Evolutionary conservation across 2,113 vertebrate genomes (phyloP).

Genomic region (Ammodramus savannarum): DNA sequence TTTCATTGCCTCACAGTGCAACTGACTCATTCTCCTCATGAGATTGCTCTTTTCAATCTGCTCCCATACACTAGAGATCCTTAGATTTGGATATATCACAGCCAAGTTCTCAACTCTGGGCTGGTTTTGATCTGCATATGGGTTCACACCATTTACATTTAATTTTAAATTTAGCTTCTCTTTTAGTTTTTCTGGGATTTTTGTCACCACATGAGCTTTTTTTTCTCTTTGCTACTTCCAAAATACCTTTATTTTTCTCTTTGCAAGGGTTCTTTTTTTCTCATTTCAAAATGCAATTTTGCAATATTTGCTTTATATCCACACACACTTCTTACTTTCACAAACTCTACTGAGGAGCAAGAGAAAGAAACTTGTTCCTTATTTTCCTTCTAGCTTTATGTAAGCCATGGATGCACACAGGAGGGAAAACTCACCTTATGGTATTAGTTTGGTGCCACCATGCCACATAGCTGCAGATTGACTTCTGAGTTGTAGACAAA

Average conservation of each 20-base stretch:
- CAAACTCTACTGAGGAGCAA: not conserved
- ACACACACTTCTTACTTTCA: not conserved
- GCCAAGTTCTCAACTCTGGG: not conserved
- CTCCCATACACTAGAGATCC: not conserved
- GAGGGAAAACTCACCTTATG: not conserved
- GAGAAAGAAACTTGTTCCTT: not conserved
- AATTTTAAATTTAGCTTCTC: not conserved
- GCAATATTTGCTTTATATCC: not conserved
- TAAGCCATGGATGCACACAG: not conserved
- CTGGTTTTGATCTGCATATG: not conserved
- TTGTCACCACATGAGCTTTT: not conserved
- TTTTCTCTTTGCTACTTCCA: not conserved
- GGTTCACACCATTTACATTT: not conserved
- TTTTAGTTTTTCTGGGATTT: not conserved
- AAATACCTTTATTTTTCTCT: not conserved
- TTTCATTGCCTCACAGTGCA: not conserved
- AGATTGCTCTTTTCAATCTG: not conserved
- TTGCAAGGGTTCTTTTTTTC: not conserved
- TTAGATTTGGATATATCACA: not conserved
- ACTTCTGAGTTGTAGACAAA: not conserved
- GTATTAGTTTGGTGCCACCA: not conserved
- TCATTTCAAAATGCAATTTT: not conserved
- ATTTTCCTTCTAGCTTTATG: not conserved
- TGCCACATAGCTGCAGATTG: not conserved
- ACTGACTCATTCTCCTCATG: not conserved